Evolutionary conservation across 2,113 vertebrate species (phyloP), one percentile per base, ranked within the genome.

Genomic region (Talpa occidentalis): DNA sequence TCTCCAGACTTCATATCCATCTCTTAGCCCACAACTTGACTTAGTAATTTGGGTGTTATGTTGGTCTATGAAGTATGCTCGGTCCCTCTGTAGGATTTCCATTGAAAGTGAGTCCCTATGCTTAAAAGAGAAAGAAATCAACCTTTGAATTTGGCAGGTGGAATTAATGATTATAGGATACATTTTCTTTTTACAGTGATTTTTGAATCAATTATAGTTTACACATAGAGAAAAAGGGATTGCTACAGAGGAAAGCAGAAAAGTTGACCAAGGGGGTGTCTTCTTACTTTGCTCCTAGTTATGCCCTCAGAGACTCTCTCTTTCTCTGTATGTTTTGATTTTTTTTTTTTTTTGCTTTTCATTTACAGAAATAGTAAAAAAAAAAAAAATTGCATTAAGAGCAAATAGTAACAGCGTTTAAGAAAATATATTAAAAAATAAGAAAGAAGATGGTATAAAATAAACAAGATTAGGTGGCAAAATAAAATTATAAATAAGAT

Each of bases 401-500:
- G 32, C 11, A 90, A 22, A 35, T 76, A 44, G 12, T 37, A 92
- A 44, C 3, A 74, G 19, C 82, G 15, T 15, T 66, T 89, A 10
- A 66, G 10, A n/a, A 92, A 81, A 79, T 1, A 1, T 30, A 77
- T 9, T 81, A 35, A 90, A 90, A 60, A 86, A 78, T 56, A 54
- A 9, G 24, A 73, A 44, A 80, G 11, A 89, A 74, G 77, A 6
- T 0, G 1, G 1, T 28, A 24, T n/a, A 93, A 76, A 79, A 77
- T 74, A 82, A 80, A 59, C 54, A 59, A 73, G 5, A 91, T 91
- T 66, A 66, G 66, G 2, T n/a, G 10, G 17, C 30, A 78, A 92
- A 86, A 86, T 73, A 64, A 82, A 90, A 94, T 52, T 44, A 47
- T 44, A 83, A 91, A 42, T 93, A 32, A 88, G 40, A 67, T 59